Base-by-base conservation (phyloP, 1,140 invertebrate species). In the Calliopsis andreniformis region DNA sequence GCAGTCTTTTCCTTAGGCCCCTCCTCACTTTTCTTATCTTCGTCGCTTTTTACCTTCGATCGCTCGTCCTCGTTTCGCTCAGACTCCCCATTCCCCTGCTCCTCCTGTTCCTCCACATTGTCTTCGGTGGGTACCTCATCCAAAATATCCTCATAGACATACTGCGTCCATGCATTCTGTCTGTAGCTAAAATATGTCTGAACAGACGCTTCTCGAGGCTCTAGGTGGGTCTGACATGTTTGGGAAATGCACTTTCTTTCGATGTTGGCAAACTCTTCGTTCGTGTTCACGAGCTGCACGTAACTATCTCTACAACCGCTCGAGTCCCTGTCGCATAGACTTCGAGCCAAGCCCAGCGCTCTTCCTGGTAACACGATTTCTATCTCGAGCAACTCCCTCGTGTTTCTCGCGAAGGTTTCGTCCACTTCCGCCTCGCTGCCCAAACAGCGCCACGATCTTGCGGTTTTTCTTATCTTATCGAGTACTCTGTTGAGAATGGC, bases 101-200 rank as follows among this genome's bases (percentile, higher is more conserved):
- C 49, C 8, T 70, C 42, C 45, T 42, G 39, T 78, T 51, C 30
- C 8, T 42, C 51, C 8, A 23, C 23, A 18, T 59, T 42, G 6
- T 1, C 20, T 4, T 39, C 42, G 39, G 43, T 58, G 12, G 0
- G 18, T 3, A 66, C 70, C 20, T 18, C 39, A 0, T 10, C 3
- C 12, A 71, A 23, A n/a, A 25, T 72, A 20, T 84, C 78, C 35
- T 92, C 87, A 78, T 92, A 92, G 20, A 87, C 83, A 58, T 93
- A 94, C 55, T 96, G 95, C 0, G 95, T 95, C 93, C 94, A 96
- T 28, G 93, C 93, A 86, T 96, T 95, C 77, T 93, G 93, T 5
- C 94, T 94, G 87, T 95, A 94, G 51, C 92, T 93, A 10, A 94
- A 93, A 70, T 93, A 93, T 0, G 95, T 96, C 89, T 96, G 95